phyloP scores from a whole-genome alignment of 2,888 invertebrate genomes.

The Oegoconia quadripuncta region DNA sequence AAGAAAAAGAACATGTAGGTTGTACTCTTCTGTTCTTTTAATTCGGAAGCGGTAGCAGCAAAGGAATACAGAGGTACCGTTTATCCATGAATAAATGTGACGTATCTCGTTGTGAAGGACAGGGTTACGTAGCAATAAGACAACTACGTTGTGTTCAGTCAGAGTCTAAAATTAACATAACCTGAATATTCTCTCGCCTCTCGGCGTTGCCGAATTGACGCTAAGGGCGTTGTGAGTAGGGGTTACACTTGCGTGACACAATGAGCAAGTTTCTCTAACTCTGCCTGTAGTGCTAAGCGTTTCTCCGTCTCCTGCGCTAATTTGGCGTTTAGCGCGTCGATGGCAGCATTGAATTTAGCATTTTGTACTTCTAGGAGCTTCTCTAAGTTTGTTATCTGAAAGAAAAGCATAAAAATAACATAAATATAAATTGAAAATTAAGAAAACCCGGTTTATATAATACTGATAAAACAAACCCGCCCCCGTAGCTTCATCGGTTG shows the following conservation, averaged over 20 bases:
- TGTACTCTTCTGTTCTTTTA: no score
- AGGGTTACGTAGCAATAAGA: neutral
- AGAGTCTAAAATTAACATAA: conserved; percentile 35
- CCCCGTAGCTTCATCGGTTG: no score
- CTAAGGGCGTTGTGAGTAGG: conserved; percentile 24
- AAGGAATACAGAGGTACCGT: no score
- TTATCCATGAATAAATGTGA: no score
- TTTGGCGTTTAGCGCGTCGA: conserved; percentile 81
- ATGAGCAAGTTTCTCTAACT: conserved; percentile 84
- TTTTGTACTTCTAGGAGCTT: conserved; percentile 79
- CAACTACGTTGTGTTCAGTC: neutral
- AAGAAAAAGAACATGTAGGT: no score
- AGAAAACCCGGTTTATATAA: no score
- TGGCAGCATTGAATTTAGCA: conserved; percentile 77
- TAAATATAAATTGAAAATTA: neutral
- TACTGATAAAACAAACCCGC: no score
- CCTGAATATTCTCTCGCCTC: conserved; percentile 34
- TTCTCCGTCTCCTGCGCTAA: conserved; percentile 82
- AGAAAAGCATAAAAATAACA: conserved; percentile 8
- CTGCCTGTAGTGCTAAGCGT: conserved; percentile 81
- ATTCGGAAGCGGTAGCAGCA: no score
- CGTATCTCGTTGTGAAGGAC: no score
- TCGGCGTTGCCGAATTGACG: conserved; percentile 24
- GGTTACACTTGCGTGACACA: conserved; percentile 85
- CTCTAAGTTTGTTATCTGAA: conserved; percentile 79